phyloP scores from a whole-genome alignment of 2,113 vertebrate species.

The Rhinichthys klamathensis region DNA sequence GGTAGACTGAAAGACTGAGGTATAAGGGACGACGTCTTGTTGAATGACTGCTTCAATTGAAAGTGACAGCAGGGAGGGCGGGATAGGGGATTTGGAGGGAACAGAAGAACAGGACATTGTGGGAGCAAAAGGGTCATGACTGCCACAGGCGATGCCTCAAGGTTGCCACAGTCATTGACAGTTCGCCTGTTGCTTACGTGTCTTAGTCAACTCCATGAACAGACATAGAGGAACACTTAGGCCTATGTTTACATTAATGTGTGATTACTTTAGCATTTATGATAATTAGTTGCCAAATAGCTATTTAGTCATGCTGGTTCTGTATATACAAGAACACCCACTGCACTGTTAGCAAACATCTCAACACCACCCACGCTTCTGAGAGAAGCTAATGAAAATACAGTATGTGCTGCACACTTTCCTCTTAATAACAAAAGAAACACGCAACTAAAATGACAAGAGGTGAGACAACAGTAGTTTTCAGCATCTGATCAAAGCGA shows the following conservation, averaged over 20 bases:
- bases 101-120: slow-evolving; percentile 47
- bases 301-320: not conserved
- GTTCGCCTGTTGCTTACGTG: slow-evolving; percentile 64
- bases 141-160: slow-evolving; percentile 66
- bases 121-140: slow-evolving; percentile 57
- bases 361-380: too few relatives aligned
- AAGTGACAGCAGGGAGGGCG: slow-evolving; percentile 46
- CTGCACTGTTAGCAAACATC: not conserved
- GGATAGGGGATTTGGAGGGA: slow-evolving; percentile 34
- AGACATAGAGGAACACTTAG: not conserved
- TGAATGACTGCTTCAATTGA: slow-evolving; percentile 48
- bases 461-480: too few relatives aligned
- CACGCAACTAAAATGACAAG: too few relatives aligned
- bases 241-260: not conserved
- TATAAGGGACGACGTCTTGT: slow-evolving; percentile 34
- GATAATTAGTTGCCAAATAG: not conserved
- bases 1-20: slow-evolving; percentile 13
- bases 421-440: too few relatives aligned
- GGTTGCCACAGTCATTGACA: slow-evolving; percentile 64
- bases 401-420: too few relatives aligned
- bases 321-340: not conserved
- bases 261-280: not conserved
- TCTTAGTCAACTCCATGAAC: not conserved
- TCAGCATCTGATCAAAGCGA: too few relatives aligned
- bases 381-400: too few relatives aligned